phyloP scores from a whole-genome alignment of 1,140 invertebrate species.

The Drosophila mauritiana region DNA sequence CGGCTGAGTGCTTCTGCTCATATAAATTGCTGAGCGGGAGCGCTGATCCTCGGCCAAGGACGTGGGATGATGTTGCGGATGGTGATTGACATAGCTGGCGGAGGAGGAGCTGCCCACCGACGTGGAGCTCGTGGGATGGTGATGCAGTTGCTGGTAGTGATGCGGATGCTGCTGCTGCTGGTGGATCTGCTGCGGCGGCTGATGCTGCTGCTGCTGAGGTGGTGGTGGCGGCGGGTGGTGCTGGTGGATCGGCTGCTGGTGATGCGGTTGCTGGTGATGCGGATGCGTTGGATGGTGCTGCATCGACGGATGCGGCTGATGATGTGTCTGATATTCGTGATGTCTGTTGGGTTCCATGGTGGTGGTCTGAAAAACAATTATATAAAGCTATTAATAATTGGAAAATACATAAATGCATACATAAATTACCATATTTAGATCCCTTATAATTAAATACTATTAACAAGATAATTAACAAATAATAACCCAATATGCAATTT shows the following conservation, averaged over 20 bases:
- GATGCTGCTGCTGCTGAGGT: constrained; percentile 19
- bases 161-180: constrained; percentile 40
- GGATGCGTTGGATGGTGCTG: constrained; percentile 42
- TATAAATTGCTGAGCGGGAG: constrained; percentile 48
- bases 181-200: constrained; percentile 34
- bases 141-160: constrained; percentile 42
- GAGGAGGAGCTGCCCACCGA: constrained; percentile 30
- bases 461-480: neutral
- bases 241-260: constrained; percentile 46
- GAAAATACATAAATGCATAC: neutral
- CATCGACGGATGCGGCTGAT: constrained; percentile 58
- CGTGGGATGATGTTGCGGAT: constrained; percentile 1
- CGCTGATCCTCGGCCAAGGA: constrained; percentile 28
- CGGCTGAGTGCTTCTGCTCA: constrained; percentile 36
- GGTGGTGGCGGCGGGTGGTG: constrained; percentile 44
- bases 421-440: neutral
- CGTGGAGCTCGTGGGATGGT: constrained; percentile 35
- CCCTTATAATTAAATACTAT: neutral
- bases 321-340: constrained; percentile 79
- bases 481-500: neutral
- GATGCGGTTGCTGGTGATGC: constrained; percentile 48
- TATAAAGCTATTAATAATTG: neutral
- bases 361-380: constrained; percentile 40
- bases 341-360: constrained; percentile 79
- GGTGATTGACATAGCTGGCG: constrained; percentile 40